Percentiles rank a stretch among this genome's conserved stretches.
These are phyloP conservation scores for Periparus ater DNA, from an alignment of 2,797 vertebrate species.

Conservation along the genomic window DNA sequence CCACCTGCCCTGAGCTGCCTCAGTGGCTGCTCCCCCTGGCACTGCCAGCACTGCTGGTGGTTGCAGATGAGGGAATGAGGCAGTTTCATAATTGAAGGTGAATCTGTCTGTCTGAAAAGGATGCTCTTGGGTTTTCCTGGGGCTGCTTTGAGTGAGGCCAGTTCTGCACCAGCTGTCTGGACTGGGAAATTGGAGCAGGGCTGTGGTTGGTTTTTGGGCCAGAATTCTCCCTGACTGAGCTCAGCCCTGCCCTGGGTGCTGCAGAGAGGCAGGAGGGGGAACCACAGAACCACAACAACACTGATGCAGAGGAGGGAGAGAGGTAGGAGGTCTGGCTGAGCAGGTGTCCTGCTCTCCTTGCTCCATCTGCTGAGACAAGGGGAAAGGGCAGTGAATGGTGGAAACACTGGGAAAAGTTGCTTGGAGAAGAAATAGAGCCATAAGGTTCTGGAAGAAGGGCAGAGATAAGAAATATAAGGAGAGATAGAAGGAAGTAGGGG, in stretches of 20 bases:
- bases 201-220: background rate
- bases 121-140: background rate
- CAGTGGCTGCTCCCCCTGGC: background rate
- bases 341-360: background rate
- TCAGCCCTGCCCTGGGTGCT: background rate
- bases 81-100: background rate
- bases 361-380: background rate
- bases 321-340: background rate
- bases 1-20: background rate
- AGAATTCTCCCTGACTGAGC: background rate
- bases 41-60: background rate
- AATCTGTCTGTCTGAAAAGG: background rate
- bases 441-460: background rate
- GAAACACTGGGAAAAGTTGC: background rate
- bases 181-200: background rate
- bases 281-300: too few relatives aligned
- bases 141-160: background rate
- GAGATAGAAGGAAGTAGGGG: background rate
- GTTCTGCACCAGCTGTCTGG: background rate
- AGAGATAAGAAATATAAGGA: background rate
- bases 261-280: background rate
- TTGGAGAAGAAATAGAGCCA: background rate
- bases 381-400: background rate
- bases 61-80: background rate
- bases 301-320: background rate